These are phyloP conservation scores for Fistularia tabacaria DNA, from an alignment of 2,797 vertebrate genomes.

Conservation along the genomic window DNA sequence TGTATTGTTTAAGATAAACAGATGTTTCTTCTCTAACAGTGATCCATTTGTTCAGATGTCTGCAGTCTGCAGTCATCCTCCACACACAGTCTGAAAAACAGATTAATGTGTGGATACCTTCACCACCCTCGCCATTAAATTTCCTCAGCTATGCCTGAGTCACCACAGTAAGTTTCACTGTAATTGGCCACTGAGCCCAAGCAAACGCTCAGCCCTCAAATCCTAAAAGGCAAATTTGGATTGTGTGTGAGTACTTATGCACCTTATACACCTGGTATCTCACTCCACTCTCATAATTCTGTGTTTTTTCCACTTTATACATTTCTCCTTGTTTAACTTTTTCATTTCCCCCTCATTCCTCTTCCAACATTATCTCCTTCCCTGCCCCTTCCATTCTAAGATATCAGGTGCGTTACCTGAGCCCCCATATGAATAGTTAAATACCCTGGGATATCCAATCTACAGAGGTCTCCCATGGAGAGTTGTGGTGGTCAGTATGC, in stretches of 20 bases:
- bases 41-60: slow-evolving; percentile 43
- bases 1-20: slow-evolving; percentile 48
- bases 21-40: slow-evolving; percentile 61
- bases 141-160: slow-evolving; percentile 53
- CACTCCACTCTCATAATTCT: neutral
- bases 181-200: slow-evolving; percentile 21
- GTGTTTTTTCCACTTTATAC: slow-evolving; percentile 10
- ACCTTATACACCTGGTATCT: too few relatives aligned
- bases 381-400: slow-evolving; percentile 20
- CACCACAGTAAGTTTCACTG: slow-evolving; percentile 39
- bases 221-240: neutral
- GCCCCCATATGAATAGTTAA: slow-evolving; percentile 90
- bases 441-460: slow-evolving; percentile 86
- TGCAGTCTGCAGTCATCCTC: too few relatives aligned
- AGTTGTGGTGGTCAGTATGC: slow-evolving; percentile 25
- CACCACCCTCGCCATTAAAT: slow-evolving; percentile 30
- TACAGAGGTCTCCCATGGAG: slow-evolving; percentile 65
- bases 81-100: too few relatives aligned
- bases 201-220: slow-evolving; percentile 13
- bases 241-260: neutral
- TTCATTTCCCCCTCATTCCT: slow-evolving; percentile 10
- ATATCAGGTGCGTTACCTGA: slow-evolving; percentile 86
- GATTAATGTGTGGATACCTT: slow-evolving; percentile 9
- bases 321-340: slow-evolving; percentile 29
- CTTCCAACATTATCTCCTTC: slow-evolving; percentile 29